Evolutionary conservation across 2,888 invertebrate genomes (phyloP).

Genomic region (Tanaodytes sp.): DNA sequence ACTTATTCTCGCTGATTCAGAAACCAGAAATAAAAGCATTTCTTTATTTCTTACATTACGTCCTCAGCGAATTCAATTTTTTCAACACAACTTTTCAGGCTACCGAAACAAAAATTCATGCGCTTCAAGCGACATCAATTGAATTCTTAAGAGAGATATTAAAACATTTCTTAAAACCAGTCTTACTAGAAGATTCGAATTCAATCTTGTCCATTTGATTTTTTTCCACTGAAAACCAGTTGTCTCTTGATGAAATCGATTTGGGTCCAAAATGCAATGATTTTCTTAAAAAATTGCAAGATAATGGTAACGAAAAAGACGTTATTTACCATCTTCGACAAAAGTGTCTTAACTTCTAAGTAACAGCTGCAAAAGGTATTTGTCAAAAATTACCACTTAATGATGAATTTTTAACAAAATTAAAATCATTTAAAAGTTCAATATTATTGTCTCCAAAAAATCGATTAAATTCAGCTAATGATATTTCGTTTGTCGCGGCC

Average conservation of each 20-base stretch:
- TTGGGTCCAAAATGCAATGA: slow-evolving; percentile 5
- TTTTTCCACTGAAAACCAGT: neutral
- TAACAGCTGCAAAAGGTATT: slow-evolving; percentile 22
- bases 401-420: slow-evolving; percentile 9
- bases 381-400: slow-evolving; percentile 13
- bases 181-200: neutral
- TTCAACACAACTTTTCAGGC: slow-evolving; percentile 10
- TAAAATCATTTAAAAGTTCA: neutral
- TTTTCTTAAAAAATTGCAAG: neutral
- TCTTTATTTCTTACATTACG: slow-evolving; percentile 5
- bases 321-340: neutral
- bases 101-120: slow-evolving; percentile 1
- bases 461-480: neutral
- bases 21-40: slow-evolving; percentile 9
- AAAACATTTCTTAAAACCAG: slow-evolving; percentile 7
- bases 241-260: slow-evolving; percentile 7
- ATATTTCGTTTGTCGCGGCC: neutral
- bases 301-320: slow-evolving; percentile 2
- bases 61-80: neutral
- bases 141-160: slow-evolving; percentile 6
- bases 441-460: neutral
- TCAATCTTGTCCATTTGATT: neutral
- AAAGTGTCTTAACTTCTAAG: slow-evolving; percentile 11
- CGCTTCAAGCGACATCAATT: neutral
- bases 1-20: slow-evolving; percentile 3